phyloP scores from a whole-genome alignment of 2,113 vertebrate species.

The Menura novaehollandiae region DNA sequence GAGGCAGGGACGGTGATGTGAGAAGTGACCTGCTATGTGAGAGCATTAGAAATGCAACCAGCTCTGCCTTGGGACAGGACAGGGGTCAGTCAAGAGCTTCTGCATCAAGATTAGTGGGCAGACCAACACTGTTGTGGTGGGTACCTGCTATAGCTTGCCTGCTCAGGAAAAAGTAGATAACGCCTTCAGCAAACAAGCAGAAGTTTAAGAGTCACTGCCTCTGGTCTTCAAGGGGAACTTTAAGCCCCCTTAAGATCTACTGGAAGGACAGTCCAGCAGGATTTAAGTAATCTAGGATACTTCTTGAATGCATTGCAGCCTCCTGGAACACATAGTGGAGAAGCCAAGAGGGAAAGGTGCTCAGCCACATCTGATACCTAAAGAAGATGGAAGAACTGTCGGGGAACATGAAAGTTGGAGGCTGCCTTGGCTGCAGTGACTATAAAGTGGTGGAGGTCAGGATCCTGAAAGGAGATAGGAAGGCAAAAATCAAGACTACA shows the following conservation, averaged over 20 bases:
- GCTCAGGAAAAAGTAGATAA: background rate
- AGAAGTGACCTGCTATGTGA: background rate
- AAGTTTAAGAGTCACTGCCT: background rate
- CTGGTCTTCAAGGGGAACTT: background rate
- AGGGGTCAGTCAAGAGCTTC: background rate
- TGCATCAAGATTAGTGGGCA: background rate
- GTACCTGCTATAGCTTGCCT: background rate
- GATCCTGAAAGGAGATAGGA: background rate
- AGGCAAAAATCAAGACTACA: background rate
- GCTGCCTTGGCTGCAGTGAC: background rate
- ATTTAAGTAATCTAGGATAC: background rate
- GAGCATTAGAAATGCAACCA: background rate
- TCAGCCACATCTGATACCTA: background rate
- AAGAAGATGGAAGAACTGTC: background rate
- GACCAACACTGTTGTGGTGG: background rate
- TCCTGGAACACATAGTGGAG: background rate
- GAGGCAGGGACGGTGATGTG: accelerated
- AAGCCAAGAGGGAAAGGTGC: background rate
- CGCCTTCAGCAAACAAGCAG: background rate
- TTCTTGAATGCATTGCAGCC: background rate
- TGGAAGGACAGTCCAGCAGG: background rate
- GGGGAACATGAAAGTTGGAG: background rate
- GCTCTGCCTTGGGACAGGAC: background rate
- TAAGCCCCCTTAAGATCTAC: background rate
- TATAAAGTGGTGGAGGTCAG: background rate